Percentiles rank a stretch among this genome's conserved stretches.
Conservation (phyloP, 2,113 vertebrate species). For the Origma solitaria region DNA sequence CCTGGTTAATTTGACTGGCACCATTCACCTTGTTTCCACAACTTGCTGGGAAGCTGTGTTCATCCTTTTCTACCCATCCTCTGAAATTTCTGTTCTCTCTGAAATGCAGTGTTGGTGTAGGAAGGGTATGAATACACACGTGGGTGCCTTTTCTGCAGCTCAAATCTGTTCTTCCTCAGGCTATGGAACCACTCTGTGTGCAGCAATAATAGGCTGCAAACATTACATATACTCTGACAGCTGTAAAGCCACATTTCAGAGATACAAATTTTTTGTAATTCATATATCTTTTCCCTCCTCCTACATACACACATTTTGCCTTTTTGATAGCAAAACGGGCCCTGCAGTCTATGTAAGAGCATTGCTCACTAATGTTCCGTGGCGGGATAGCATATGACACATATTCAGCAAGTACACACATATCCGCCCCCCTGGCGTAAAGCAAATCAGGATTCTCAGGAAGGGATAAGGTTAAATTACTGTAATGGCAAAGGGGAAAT, state of each 20-base stretch:
- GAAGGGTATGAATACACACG: neutral
- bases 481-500: neutral
- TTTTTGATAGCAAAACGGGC: neutral
- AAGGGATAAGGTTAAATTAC: constrained; percentile 11
- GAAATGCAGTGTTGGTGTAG: neutral
- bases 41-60: neutral
- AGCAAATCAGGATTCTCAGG: neutral
- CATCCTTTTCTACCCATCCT: neutral
- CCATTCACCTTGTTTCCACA: neutral
- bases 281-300: neutral
- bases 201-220: neutral
- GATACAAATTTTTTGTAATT: neutral
- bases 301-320: neutral
- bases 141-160: neutral
- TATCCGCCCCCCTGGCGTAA: neutral
- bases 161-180: neutral
- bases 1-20: neutral
- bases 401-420: neutral
- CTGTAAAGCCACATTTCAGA: constrained; percentile 18
- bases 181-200: neutral
- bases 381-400: neutral
- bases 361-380: neutral
- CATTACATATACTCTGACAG: constrained; percentile 3
- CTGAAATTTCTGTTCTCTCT: neutral
- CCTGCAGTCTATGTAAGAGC: neutral